Evolutionary conservation across 2,888 invertebrate species (phyloP).

Genomic region (Ectemnius lituratus): DNA sequence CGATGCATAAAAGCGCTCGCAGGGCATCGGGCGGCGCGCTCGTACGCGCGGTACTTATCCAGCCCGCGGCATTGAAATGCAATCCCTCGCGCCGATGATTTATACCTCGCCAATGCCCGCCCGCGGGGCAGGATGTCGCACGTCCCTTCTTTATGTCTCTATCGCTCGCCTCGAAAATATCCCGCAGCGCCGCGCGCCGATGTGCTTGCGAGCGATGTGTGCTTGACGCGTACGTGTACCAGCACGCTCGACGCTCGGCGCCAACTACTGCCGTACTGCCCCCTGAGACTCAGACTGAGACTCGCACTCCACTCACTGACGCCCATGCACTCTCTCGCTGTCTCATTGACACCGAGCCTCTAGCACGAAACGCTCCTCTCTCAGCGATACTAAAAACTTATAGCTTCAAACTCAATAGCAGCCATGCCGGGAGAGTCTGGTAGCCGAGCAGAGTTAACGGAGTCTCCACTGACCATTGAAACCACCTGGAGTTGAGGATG

Average conservation of each 20-base stretch:
- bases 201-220: too few relatives aligned
- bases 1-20: constrained; percentile 59
- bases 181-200: constrained; percentile 52
- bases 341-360: too few relatives aligned
- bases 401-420: too few relatives aligned
- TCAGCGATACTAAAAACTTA: too few relatives aligned
- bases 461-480: too few relatives aligned
- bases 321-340: too few relatives aligned
- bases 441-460: too few relatives aligned
- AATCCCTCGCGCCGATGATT: constrained; percentile 74
- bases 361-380: too few relatives aligned
- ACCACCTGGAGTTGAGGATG: too few relatives aligned
- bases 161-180: constrained; percentile 68
- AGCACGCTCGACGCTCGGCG: constrained; percentile 33
- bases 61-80: constrained; percentile 72
- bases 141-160: constrained; percentile 73
- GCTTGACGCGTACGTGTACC: constrained; percentile 51
- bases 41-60: constrained; percentile 53
- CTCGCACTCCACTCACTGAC: too few relatives aligned
- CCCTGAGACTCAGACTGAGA: too few relatives aligned
- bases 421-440: too few relatives aligned
- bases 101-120: constrained; percentile 72
- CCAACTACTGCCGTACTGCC: constrained; percentile 14
- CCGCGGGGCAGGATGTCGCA: constrained; percentile 75
- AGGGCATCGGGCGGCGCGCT: constrained; percentile 25